Evolutionary conservation across 2,797 vertebrate genomes (phyloP), one percentile per base, ranked within the genome.

Genomic region (Cirrhinus molitorella): DNA sequence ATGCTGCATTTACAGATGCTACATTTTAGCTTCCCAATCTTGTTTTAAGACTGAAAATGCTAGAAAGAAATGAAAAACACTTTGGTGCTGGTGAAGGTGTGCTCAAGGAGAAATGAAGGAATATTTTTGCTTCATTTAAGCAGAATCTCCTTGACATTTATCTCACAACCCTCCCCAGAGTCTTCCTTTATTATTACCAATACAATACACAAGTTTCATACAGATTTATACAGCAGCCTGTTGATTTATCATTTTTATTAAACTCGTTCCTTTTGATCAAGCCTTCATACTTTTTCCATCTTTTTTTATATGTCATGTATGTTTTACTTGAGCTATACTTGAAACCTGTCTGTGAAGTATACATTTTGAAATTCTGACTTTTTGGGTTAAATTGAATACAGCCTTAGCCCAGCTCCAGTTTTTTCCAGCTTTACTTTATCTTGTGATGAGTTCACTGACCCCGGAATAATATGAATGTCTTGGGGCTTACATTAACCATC

Each of bases 71-170:
- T 59, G 21, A 43, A 71, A 66, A 57, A 59, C 17, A 31, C 43
- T 51, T 40, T 34, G 23, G 51, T 45, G 14, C 19, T 13, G 23
- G 28, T 28, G 61, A 72, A 43, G 23, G 16, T 81, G 10, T 70
- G 28, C 23, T 9, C 68, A 21, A 73, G 53, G 67, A 61, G 19
- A 37, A 34, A 47, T 31, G 16, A 81, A 37, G 68, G 57, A 59
- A 67, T 73, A 71, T 81, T 61, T 45, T 83, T 43, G 5, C 23
- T 74, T 61, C 28, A 51, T 37, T 61, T 65, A 40, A 53, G 47
- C 73, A 67, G 28, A 77, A 68, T 83, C 65, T 12, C 13, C 63
- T 61, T 83, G 43, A 57, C 72, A 67, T 83, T 57, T 83, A 25
- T 68, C 37, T 76, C 59, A 76, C 47, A 74, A 45, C 47, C 16